A percentile compares a stretch with the other conserved stretches of the same genome.
phyloP scores from a whole-genome alignment of 2,888 invertebrate genomes.

The Lepetodrilus schrolli region DNA sequence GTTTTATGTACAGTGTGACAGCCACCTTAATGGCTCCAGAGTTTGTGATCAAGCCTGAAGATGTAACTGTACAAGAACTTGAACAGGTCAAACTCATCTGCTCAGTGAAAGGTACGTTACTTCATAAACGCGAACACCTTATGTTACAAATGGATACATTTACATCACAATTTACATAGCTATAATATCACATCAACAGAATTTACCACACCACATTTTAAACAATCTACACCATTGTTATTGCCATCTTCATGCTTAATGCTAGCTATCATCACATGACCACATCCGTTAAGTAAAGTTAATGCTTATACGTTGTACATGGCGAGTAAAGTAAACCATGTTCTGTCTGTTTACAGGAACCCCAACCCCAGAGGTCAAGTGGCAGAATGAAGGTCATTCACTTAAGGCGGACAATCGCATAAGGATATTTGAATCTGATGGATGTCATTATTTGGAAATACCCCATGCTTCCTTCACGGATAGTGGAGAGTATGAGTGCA shows the following conservation, averaged over 20 bases:
- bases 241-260: too few relatives aligned
- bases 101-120: slow-evolving; percentile 43
- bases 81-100: slow-evolving; percentile 46
- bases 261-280: too few relatives aligned
- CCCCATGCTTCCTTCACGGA: slow-evolving; percentile 47
- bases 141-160: too few relatives aligned
- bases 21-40: slow-evolving; percentile 35
- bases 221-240: too few relatives aligned
- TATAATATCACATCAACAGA: too few relatives aligned
- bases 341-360: slow-evolving; percentile 37
- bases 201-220: too few relatives aligned
- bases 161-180: too few relatives aligned
- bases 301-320: too few relatives aligned
- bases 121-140: too few relatives aligned
- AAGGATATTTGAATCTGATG: slow-evolving; percentile 46
- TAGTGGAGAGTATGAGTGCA: slow-evolving; percentile 61
- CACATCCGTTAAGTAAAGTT: too few relatives aligned
- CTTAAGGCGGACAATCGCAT: slow-evolving; percentile 41
- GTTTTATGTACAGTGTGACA: slow-evolving; percentile 35
- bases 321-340: too few relatives aligned
- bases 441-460: slow-evolving; percentile 50
- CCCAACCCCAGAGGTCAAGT: slow-evolving; percentile 60
- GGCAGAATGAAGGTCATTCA: slow-evolving; percentile 62
- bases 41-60: slow-evolving; percentile 41
- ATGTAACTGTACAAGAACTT: slow-evolving; percentile 43